Base-by-base conservation (phyloP, 2,113 vertebrate species). In the Centropristis striata region DNA sequence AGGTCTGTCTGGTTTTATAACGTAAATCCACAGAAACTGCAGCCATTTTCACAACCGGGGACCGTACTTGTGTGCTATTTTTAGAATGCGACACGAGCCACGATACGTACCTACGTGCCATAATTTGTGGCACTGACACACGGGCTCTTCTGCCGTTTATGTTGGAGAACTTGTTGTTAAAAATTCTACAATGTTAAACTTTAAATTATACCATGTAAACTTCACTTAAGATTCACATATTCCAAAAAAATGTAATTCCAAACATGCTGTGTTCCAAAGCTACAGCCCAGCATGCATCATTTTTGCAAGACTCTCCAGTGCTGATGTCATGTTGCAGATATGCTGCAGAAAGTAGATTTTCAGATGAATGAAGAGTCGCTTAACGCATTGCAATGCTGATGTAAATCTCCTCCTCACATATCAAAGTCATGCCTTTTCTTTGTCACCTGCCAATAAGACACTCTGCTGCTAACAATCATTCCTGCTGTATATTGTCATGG, bases 381-480 rank as follows among this genome's bases (percentile, higher is more conserved):
- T 54, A 61, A 68, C 41, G 28, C 57, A n/a, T 11, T 41, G 76
- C 64, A 59, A 18, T n/a, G 60, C 68, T 78, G 39, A 76, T 81
- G 71, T 64, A 72, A 65, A 72, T 72, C 51, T 71, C 16, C 54
- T 36, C 11, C 49, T 53, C 49, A 7, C 15, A 18, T 20, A 65
- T 80, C 63, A 78, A 73, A 84, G 72, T 68, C 14, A 1, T 7
- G 11, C 27, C 4, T 72, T 60, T 74, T 42, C 53, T 74, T 70
- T 87, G 84, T 72, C 83, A 85, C 64, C 73, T 85, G 87, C 79
- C 72, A 85, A 78, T 88, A 83, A 37, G 67, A 69, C 77, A 23
- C 25, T 50, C 39, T 41, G 73, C 72, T 42, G 76, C 75, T 57
- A 55, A 86, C 80, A 71, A 63, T 61, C 27, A 39, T 46, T 46